phyloP scores from a whole-genome alignment of 2,888 invertebrate genomes.

The Thera britannica region DNA sequence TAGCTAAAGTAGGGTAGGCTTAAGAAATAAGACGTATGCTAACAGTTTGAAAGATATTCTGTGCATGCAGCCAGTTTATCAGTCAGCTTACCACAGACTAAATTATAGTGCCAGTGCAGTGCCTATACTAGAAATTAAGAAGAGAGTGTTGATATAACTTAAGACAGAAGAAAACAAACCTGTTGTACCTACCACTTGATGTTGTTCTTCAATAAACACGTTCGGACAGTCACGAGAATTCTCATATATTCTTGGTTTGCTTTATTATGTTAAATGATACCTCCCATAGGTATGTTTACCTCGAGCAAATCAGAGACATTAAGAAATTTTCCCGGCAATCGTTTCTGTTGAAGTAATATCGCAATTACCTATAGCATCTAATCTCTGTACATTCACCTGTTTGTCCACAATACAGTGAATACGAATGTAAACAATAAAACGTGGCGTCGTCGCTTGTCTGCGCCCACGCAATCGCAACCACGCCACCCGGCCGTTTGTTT shows the following conservation, averaged over 20 bases:
- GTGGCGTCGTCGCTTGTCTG: slow-evolving; percentile 35
- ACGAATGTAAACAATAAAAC: slow-evolving; percentile 36
- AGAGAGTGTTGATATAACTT: neutral
- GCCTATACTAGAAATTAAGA: neutral
- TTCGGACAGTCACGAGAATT: neutral
- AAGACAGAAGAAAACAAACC: neutral
- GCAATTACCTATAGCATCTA: neutral
- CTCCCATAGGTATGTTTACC: neutral
- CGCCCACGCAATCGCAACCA: slow-evolving; percentile 45
- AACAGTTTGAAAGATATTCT: no score
- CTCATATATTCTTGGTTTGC: neutral
- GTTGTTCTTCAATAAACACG: neutral
- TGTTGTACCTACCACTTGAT: neutral
- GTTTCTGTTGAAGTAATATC: neutral
- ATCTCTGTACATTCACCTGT: slow-evolving; percentile 28
- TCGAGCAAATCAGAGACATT: neutral
- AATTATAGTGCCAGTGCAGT: no score
- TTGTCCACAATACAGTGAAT: slow-evolving; percentile 17
- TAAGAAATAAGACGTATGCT: no score
- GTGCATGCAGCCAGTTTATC: no score
- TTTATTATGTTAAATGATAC: neutral
- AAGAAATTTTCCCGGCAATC: slow-evolving; percentile 3
- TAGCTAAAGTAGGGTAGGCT: no score
- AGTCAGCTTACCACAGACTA: no score
- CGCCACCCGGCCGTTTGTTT: slow-evolving; percentile 51